Evolutionary conservation across 1,140 invertebrate species (phyloP).

Genomic region (Ephestia elutella): DNA sequence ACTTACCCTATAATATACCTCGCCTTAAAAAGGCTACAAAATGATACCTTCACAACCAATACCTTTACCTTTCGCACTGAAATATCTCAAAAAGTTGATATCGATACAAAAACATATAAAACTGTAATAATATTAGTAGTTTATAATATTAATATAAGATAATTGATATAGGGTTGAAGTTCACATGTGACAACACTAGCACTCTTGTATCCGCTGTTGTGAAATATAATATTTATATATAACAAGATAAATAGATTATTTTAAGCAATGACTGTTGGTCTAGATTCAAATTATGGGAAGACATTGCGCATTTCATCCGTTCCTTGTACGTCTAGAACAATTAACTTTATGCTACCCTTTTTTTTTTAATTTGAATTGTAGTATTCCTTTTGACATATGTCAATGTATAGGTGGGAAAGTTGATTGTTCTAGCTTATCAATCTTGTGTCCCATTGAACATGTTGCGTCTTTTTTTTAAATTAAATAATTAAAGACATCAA

Average conservation of each 20-base stretch:
- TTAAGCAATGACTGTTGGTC: constrained; percentile 67
- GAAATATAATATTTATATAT: constrained; percentile 67
- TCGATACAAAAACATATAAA: constrained; percentile 43
- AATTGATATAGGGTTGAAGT: constrained; percentile 63
- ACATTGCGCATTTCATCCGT: constrained; percentile 75
- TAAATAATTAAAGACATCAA: constrained; percentile 21
- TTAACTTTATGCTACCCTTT: constrained; percentile 43
- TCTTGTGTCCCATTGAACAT: constrained; percentile 54
- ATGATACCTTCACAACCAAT: constrained; percentile 41
- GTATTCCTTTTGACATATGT: background rate
- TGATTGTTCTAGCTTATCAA: constrained; percentile 54
- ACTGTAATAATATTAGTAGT: constrained; percentile 64
- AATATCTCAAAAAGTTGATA: constrained; percentile 52
- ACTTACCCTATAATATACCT: constrained; percentile 65
- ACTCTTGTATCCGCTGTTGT: constrained; percentile 66
- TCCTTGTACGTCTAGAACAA: constrained; percentile 63
- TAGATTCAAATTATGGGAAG: constrained; percentile 72
- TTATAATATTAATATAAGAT: constrained; percentile 68
- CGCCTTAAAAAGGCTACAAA: constrained; percentile 63
- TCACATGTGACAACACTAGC: constrained; percentile 74
- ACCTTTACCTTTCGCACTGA: constrained; percentile 65
- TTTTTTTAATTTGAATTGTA: no score
- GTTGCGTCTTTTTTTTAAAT: constrained; percentile 33
- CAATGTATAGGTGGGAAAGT: constrained; percentile 30
- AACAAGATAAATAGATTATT: constrained; percentile 64